phyloP scores from a whole-genome alignment of 2,797 vertebrate genomes.

The Gadopsis marmoratus region DNA sequence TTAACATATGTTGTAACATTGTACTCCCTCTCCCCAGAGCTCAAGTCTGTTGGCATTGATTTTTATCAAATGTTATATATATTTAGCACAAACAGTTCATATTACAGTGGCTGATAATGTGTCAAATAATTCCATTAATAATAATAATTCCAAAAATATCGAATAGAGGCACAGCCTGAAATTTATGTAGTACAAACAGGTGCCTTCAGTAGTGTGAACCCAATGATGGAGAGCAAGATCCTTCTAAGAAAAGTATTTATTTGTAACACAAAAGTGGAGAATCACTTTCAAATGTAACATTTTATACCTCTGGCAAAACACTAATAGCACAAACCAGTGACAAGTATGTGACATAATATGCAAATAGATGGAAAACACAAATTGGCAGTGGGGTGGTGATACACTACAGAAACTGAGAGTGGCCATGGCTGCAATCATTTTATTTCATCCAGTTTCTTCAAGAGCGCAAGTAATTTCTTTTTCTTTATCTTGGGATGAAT shows the following conservation, averaged over 20 bases:
- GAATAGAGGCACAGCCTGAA: neutral
- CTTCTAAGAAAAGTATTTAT: neutral
- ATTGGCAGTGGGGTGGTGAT: neutral
- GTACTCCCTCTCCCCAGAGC: neutral
- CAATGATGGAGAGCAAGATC: neutral
- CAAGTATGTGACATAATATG: neutral
- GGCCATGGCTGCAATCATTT: no score
- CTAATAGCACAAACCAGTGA: no score
- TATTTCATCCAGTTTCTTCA: neutral
- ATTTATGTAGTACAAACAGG: neutral
- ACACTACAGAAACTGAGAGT: neutral
- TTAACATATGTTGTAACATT: neutral
- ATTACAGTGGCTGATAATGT: neutral
- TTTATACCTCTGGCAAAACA: neutral
- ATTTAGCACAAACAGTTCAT: neutral
- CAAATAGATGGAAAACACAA: neutral
- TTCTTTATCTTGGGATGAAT: neutral
- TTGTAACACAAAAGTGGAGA: neutral
- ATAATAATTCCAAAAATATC: no score
- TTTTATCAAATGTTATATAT: neutral
- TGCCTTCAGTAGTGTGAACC: neutral
- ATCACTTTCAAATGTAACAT: neutral
- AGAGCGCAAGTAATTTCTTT: neutral
- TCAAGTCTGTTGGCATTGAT: neutral
- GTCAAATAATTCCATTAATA: neutral